Base-by-base conservation (phyloP, 2,113 vertebrate genomes). In the Heterotilapia buettikoferi region DNA sequence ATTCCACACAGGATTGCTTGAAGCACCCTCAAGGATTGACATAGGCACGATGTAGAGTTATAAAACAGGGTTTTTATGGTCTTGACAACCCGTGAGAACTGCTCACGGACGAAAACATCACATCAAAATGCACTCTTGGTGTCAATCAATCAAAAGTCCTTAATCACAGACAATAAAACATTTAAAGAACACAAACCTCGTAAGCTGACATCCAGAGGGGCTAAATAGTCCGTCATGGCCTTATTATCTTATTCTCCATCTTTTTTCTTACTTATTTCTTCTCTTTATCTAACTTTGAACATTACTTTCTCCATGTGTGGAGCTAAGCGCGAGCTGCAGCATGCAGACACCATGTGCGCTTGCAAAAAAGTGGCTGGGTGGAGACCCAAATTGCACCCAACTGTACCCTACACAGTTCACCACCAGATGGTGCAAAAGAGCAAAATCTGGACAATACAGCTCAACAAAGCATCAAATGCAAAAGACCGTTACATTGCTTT, bases 21-120 rank as follows among this genome's bases (percentile, higher is more conserved):
- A 56, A 56, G 53, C 6, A 56, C 4, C 6, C 53, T 24, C 21
- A 7, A 13, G 53, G 53, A 56, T 13, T 56, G 53, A 56, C 3
- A 24, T 2, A 56, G 53, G 53, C 21, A 56, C 0, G 1, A 13
- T 56, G 21, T 24, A 13, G 53, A 13, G 53, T 26, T 26, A 26
- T 26, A 26, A 57, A 57, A 57, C 54, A 57, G 54, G 2, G 54
- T 56, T 26, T 56, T 14, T 56, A 56, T 2, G 1, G 53, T 13
- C 6, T 54, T 50, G 18, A 52, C 47, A 52, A 19, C 8, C 47
- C 1, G 18, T 53, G 54, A 56, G 54, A 56, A 26, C 12, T 26
- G 54, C 54, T 57, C 54, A 57, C 1, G 0, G 54, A 57, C 0
- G 12, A 57, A 26, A 26, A 57, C 21, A 26, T 26, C 54, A 1